Base-by-base conservation (phyloP, 1,140 invertebrate species). In the Chlorops oryzae region DNA sequence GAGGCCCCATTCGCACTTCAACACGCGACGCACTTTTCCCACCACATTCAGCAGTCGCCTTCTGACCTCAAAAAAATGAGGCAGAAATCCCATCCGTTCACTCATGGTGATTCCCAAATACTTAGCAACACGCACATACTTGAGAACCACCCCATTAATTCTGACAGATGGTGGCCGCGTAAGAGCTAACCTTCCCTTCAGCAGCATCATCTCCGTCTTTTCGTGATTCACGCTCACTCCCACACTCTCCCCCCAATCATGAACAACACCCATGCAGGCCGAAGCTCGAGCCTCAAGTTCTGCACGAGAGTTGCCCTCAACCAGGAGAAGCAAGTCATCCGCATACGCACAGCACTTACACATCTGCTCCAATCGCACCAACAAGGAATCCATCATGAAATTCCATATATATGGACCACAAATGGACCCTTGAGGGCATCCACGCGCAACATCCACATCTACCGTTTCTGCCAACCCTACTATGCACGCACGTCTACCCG, bases 371-470 rank as follows among this genome's bases (percentile, higher is more conserved):
- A 61, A 15, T 2, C 17, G 13, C 12, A 22, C 15, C 38, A 59
- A 17, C 6, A 62, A 1, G 0, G 49, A 47, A 54, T 63, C 55
- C 51, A 63, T 58, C 53, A 50, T 47, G 0, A 62, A 27, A 22
- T 66, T 64, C 58, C 61, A 62, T n/a, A 61, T 34, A 12, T 38
- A 23, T 22, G 54, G 59, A 32, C 52, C 56, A 47, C 38, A 32
- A 9, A 59, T 32, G 34, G 52, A 55, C 0, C 56, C 59, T 41
- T 59, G 51, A 6, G 55, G 55, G n/a, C 47, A 57, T 7, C 52
- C 51, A 38, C 55, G 41, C 20, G 43, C 51, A 5, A 50, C 46
- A 18, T 51, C 39, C 12, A 39, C 18, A n/a, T 23, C 25, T 13
- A 47, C 49, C 13, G 21, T n/a, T 18, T 42, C 47, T 38, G 1